Conservation (phyloP, 1,140 invertebrate species). For the Calliphora vicina region DNA sequence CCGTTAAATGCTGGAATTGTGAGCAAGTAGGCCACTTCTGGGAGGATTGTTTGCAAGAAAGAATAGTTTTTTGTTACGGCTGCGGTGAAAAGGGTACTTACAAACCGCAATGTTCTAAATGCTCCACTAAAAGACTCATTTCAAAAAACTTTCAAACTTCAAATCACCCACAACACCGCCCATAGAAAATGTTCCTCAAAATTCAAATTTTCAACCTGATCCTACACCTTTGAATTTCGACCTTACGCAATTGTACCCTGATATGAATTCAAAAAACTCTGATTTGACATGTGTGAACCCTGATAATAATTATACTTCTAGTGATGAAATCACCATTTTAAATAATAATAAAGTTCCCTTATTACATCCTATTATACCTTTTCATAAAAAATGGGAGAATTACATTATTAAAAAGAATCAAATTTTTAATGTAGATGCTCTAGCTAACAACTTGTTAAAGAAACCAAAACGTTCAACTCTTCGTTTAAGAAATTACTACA, state of each 20-base stretch:
- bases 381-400: not conserved
- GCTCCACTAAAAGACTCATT: not conserved
- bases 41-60: not conserved
- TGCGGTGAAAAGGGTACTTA: not conserved
- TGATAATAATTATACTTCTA: not conserved
- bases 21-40: too few species aligned
- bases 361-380: not conserved
- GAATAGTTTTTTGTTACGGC: not conserved
- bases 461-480: not conserved
- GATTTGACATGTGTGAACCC: too few species aligned
- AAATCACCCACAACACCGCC: not conserved
- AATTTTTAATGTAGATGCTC: not conserved
- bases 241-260: too few species aligned
- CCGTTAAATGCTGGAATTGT: not conserved
- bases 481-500: not conserved
- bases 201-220: too few species aligned
- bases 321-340: not conserved
- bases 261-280: not conserved
- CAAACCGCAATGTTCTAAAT: slow-evolving; percentile 14
- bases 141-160: not conserved
- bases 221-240: too few species aligned
- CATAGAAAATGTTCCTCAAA: not conserved
- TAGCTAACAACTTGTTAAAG: not conserved
- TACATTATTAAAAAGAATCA: not conserved
- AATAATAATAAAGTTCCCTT: not conserved